These are phyloP conservation scores for Danio tinwini DNA, from an alignment of 2,797 vertebrate genomes.

Conservation along the genomic window DNA sequence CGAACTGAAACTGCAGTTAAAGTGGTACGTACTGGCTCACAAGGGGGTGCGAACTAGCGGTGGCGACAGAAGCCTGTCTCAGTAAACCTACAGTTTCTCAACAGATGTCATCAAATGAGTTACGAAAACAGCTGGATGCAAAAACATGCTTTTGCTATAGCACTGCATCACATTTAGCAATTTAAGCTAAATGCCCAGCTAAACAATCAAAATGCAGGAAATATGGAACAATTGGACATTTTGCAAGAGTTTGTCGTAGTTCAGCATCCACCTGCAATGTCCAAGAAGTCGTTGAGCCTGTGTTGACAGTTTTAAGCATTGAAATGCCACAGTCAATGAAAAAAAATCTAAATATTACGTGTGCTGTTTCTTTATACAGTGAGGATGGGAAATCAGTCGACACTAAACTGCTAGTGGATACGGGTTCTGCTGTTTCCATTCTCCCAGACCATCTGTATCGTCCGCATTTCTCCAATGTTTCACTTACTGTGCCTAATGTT, in stretches of 20 bases:
- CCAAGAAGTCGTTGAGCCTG: no score
- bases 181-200: not conserved
- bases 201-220: not conserved
- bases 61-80: not conserved
- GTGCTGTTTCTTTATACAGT: no score
- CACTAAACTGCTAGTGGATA: slow-evolving; percentile 2
- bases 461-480: not conserved
- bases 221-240: slow-evolving; percentile 9
- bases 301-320: no score
- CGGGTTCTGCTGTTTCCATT: slow-evolving; percentile 8
- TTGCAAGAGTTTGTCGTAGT: slow-evolving; percentile 22
- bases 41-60: not conserved
- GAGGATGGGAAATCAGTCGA: no score
- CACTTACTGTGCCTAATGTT: slow-evolving; percentile 11
- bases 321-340: no score
- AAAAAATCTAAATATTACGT: no score
- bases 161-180: not conserved
- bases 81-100: not conserved
- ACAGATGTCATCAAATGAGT: not conserved
- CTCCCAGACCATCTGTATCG: not conserved
- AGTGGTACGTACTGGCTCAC: not conserved
- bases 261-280: not conserved
- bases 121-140: not conserved
- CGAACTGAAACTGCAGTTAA: not conserved
- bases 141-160: not conserved